Evolutionary conservation across 2,888 invertebrate species (phyloP), one percentile per base, ranked within the genome.

Genomic region (Drosophila mimetica): DNA sequence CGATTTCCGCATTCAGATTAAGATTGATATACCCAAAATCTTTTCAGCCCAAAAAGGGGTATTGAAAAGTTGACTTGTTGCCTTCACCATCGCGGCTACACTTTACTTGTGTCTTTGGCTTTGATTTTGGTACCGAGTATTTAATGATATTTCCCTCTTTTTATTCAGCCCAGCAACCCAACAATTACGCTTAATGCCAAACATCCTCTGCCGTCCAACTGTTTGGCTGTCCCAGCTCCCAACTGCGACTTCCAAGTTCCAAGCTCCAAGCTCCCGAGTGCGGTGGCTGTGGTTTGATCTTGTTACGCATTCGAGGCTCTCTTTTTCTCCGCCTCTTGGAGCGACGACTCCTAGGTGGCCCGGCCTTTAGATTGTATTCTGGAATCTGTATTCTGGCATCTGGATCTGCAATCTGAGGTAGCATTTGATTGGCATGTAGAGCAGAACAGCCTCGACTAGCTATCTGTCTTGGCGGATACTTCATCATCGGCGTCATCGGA

Each of bases 141-240:
- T 85, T 85, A 85, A 87, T 86, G 86, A 76, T 86, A 75, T 88
- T 78, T 76, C 65, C 60, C 70, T 64, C 50, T 55, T 20, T 22
- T 55, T 59, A 25, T 69, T 69, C 32, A 48, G 53, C 50, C 57
- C 52, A 53, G 72, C 63, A 75, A 76, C 75, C 64, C 78, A 79
- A 74, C 88, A 86, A 86, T 86, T 86, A 86, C 88, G 80, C 77
- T 88, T 86, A 88, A 89, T 86, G 88, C 86, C 89, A 84, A 88
- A 86, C 88, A 86, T 86, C 89, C 89, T 87, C 86, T 76, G 63
- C 55, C 20, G 41, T 47, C 37, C 63, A 54, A 47, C 47, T 51
- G 25, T 58, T 37, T 51, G 25, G 32, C 52, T 69, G 61, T 48
- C 63, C 47, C 22, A 14, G 16, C 46, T 28, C 28, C n/a, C n/a